Evolutionary conservation across 2,888 invertebrate species (phyloP), one percentile per base, ranked within the genome.

Genomic region (Lepidocyrtinus sp.): DNA sequence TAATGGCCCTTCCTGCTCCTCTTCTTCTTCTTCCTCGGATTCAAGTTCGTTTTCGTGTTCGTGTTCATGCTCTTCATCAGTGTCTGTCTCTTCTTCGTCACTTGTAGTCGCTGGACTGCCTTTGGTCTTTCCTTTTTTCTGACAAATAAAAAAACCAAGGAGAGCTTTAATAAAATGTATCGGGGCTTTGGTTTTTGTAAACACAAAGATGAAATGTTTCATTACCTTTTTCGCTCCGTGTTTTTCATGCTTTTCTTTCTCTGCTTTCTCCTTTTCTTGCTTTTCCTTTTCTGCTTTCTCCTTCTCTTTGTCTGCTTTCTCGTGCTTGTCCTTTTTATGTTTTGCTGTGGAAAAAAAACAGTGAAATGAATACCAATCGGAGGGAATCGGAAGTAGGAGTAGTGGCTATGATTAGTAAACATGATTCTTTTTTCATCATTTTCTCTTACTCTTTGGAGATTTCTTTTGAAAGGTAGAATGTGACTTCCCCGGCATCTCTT

Each of bases 221-320:
- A 36, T 59, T 15, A 70, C 70, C 46, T 75, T 76, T 46, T 67
- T 46, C 72, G 65, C 71, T 25, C 76, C 73, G 15, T 68, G 26
- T 71, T 75, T 65, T n/a, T 25, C 75, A 17, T 12, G 17, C 22
- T 46, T 80, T 19, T 21, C 72, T n/a, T 79, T 73, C 1, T 63
- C 61, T 9, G 62, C 78, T 24, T 61, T 45, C n/a, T 75, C 75
- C 19, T 19, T 36, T 25, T 50, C 71, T 77, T 25, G 45, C 21
- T 71, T 69, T 46, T 70, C 70, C 26, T 70, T 46, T 26, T 76
- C 76, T 25, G 46, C 62, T 17, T 36, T 64, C 21, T 15, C 22
- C 19, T 55, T 12, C 55, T 12, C 55, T 36, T 12, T 55, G 5
- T 21, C 9, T 46, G 19, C 36, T 12, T 68, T 45, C 12, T 64